Base-by-base conservation (phyloP, 2,797 vertebrate species). In the Alca torda region DNA sequence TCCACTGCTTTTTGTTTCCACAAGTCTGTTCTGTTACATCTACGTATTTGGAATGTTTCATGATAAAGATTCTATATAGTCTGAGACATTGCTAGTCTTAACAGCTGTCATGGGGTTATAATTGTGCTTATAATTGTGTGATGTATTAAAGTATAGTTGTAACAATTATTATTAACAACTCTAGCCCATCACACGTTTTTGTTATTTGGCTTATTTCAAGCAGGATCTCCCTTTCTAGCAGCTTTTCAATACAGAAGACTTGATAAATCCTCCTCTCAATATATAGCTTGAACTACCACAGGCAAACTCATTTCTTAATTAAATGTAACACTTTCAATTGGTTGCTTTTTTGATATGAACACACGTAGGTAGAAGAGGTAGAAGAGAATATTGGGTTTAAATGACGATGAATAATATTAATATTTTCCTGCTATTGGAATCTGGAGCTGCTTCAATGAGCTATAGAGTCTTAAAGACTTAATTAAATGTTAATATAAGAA, bases 401-500 rank as follows among this genome's bases (percentile, higher is more conserved):
- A 83, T 77, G 53, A 74, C 64, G 69, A 95, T 64, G 39, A 81
- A 93, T 74, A 90, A 90, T 89, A 75, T 84, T 92, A 91, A 90
- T 95, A 90, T 93, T 87, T 93, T 87, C 45, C 23, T 90, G 13
- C 41, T 89, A 6, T 60, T 77, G 74, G 26, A 94, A 94, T 53
- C 48, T 89, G 72, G 68, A 95, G n/a, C 51, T 68, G 12, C 37
- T 92, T 19, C 78, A 87, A 54, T 39, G 72, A 87, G 37, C 56
- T 65, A 64, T 13, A 57, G 83, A 79, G 60, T 60, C 64, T 87
- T 92, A 75, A 90, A 94, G 80, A 70, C 81, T 82, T 92, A 93
- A 94, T 94, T 93, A 87, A 93, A 90, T 10, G 60, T 75, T 91
- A 94, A 91, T 84, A 72, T 94, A 92, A 91, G 60, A 83, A 96